Base-by-base conservation (phyloP, 2,113 vertebrate genomes). In the Formicarius rufipectus region DNA sequence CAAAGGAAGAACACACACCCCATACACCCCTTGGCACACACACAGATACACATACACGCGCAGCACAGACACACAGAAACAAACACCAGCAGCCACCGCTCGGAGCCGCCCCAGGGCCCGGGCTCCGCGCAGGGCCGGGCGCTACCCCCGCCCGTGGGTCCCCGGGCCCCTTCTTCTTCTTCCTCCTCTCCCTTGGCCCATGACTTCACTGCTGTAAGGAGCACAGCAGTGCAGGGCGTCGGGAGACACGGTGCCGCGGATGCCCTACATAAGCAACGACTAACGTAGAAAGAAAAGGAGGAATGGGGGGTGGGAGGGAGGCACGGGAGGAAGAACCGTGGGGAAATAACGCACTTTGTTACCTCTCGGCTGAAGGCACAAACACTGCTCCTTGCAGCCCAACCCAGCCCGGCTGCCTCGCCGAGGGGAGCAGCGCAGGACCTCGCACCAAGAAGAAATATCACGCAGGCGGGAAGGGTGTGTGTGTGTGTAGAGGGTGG, bases 181-280 rank as follows among this genome's bases (percentile, higher is more conserved):
- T 83, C 55, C 33, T 72, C 53, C 72, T 63, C 76, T 60, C 63
- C 50, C 78, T 52, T 37, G 50, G 89, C 91, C 56, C 77, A 96
- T 96, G 96, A 97, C 97, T 98, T 97, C 97, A 95, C 68, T 74
- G 71, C 95, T 50, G 85, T 96, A 78, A 69, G 74, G 89, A 94
- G 96, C 30, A 58, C 84, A 92, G 80, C 35, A 77, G 82, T 80
- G 42, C 75, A 78, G 87, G 94, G 96, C 67, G 96, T 66, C 84
- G 42, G 94, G 84, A 97, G 95, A 87, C 74, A 91, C 92, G 19
- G 89, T 39, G 74, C 73, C 72, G 97, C 90, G 47, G 96, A 23
- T 97, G 98, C 98, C 98, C 98, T 97, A 98, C 60, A 98, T 97
- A 97, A 92, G 95, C 84, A 52, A 27, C 95, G 77, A 90, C 76